Base-by-base conservation (phyloP, 35 echinoderm and acorn worm genomes). In the Anneissia japonica region DNA sequence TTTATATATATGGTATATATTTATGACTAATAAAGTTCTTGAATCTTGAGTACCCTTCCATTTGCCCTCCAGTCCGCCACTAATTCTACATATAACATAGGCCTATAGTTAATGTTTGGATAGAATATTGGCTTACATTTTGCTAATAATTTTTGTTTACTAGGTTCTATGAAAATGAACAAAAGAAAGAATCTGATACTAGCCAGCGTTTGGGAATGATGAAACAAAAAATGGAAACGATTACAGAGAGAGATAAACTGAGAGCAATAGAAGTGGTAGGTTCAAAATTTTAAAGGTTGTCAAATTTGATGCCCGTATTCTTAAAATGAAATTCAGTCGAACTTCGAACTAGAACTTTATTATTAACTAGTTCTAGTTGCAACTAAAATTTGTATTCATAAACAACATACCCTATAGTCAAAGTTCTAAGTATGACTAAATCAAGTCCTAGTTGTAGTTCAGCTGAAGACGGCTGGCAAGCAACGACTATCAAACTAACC, bases 161-260 rank as follows among this genome's bases (percentile, higher is more conserved):
- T 75, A 97, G 91, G 46, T 98, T 88, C 81, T 98, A 93, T 94
- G 95, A 98, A 74, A 98, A 98, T 93, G 92, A 98, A 77, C 89
- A 93, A 81, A 98, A 98, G 80, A 91, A 88, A 84, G 95, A 98
- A 16, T 33, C 77, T 17, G 92, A 98, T 45, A 89, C 85, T 0
- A 92, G 89, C 73, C 46, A 89, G 37, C 81, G 92, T 74, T 83
- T 98, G 38, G 83, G 80, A 38, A 83, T 75, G 41, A 93, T 93
- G 92, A 89, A 76, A 82, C 36, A 81, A 39, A 77, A 88, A 39
- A 33, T 93, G 77, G 76, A 75, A 72, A 74, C 23, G 29, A 43
- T 89, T 12, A 82, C 84, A 37, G 86, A 93, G 34, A 46, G 77
- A 82, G 81, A 93, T 34, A 93, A 80, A 78, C 17, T 64, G 40